A percentile compares a stretch with the other conserved stretches of the same genome.
Evolutionary conservation across 2,797 vertebrate genomes (phyloP).

Genomic region (Clarias platycephalus): DNA sequence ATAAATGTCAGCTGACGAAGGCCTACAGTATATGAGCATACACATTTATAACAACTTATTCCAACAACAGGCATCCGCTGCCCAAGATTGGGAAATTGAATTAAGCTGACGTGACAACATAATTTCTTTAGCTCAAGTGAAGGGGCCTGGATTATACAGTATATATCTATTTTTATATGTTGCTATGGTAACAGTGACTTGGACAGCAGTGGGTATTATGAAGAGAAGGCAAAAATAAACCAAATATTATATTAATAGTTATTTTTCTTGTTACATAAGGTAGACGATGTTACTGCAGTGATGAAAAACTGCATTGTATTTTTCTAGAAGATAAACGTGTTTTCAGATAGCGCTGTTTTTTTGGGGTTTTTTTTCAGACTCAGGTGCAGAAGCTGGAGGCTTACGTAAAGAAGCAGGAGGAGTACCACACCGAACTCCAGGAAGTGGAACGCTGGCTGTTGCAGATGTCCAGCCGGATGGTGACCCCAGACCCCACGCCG

Average conservation of each 20-base stretch:
- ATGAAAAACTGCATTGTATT: neutral
- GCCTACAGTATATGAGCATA: neutral
- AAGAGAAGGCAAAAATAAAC: neutral
- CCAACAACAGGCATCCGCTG: neutral
- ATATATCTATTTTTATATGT: neutral
- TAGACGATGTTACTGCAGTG: neutral
- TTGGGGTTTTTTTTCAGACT: conserved; percentile 64
- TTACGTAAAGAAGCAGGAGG: conserved; percentile 90
- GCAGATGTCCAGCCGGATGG: conserved; percentile 93
- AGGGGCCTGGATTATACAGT: too few relatives aligned
- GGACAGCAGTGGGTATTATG: neutral
- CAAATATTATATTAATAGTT: neutral
- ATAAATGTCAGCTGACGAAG: neutral
- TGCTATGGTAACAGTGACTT: conserved; percentile 6
- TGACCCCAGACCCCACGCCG: conserved; percentile 85
- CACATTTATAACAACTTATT: neutral
- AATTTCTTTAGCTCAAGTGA: too few relatives aligned
- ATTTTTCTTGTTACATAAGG: neutral
- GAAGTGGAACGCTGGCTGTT: conserved; percentile 95
- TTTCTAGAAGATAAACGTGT: neutral
- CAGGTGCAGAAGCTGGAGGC: conserved; percentile 79
- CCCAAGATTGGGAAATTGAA: neutral
- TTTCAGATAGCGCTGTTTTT: neutral
- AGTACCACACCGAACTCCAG: conserved; percentile 90
- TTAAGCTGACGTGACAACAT: neutral